Conservation (phyloP, 1,140 invertebrate genomes). For the Triops cancriformis region DNA sequence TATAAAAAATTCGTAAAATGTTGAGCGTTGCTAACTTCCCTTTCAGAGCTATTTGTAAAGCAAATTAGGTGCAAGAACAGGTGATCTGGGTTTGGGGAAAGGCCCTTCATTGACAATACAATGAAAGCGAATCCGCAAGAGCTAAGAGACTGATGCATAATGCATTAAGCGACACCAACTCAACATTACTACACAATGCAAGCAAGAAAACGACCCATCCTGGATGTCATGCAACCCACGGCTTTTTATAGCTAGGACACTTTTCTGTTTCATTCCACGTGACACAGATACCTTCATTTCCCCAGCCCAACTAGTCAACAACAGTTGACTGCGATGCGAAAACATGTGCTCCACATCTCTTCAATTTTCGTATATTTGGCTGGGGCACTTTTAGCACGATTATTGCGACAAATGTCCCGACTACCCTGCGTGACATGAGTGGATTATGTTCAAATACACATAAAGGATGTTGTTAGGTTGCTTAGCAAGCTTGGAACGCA, state of each 20-base stretch:
- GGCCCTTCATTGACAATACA: conserved; percentile 5
- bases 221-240: not conserved
- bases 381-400: no score
- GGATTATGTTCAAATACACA: no score
- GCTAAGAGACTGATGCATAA: conserved; percentile 1
- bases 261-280: not conserved
- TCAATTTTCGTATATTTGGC: no score
- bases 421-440: no score
- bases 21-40: not conserved
- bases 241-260: not conserved
- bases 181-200: not conserved
- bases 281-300: not conserved
- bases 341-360: not conserved
- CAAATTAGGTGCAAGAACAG: conserved; percentile 13
- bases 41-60: not conserved
- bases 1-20: no score
- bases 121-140: conserved; percentile 5
- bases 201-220: not conserved
- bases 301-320: not conserved
- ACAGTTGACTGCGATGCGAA: not conserved
- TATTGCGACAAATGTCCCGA: no score
- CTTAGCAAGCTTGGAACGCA: no score
- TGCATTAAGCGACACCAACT: conserved; percentile 9
- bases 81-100: not conserved
- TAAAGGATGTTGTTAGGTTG: no score